These are phyloP conservation scores for Electrophaes corylata DNA, from an alignment of 2,888 invertebrate genomes.

Conservation along the genomic window DNA sequence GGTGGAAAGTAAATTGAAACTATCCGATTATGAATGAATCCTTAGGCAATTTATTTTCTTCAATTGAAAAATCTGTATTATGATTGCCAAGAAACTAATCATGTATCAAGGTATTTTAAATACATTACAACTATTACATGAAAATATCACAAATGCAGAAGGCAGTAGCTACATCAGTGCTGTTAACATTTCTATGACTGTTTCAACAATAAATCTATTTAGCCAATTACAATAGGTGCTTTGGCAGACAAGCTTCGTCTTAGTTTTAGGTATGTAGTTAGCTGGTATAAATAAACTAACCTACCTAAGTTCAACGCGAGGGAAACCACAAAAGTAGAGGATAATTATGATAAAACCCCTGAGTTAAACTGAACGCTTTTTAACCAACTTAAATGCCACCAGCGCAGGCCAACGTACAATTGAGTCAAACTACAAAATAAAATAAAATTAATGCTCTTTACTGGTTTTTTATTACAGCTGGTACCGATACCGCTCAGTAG, in stretches of 20 bases:
- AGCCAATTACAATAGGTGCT: slow-evolving; percentile 13
- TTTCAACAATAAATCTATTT: slow-evolving; percentile 1
- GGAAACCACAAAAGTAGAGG: no score
- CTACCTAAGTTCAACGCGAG: not conserved
- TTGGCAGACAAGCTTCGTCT: slow-evolving; percentile 24
- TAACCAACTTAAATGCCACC: no score
- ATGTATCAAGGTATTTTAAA: slow-evolving; percentile 50
- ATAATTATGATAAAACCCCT: no score
- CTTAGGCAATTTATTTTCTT: slow-evolving; percentile 69
- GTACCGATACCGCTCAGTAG: not conserved
- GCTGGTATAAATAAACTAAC: not conserved
- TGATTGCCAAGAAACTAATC: slow-evolving; percentile 60
- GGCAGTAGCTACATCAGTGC: slow-evolving; percentile 22
- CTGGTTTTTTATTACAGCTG: no score
- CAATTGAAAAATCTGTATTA: slow-evolving; percentile 62
- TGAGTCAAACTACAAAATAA: no score
- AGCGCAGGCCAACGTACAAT: no score
- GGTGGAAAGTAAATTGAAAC: slow-evolving; percentile 40
- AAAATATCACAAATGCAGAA: slow-evolving; percentile 63
- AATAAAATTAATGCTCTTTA: no score
- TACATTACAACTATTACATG: slow-evolving; percentile 41
- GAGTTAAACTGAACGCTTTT: no score
- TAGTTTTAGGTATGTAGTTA: not conserved
- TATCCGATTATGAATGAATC: slow-evolving; percentile 49
- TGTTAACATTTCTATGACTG: slow-evolving; percentile 6